Percentiles rank a stretch among this genome's conserved stretches.
These are phyloP conservation scores for Brachyptera putata DNA, from an alignment of 2,888 invertebrate genomes.

Conservation along the genomic window DNA sequence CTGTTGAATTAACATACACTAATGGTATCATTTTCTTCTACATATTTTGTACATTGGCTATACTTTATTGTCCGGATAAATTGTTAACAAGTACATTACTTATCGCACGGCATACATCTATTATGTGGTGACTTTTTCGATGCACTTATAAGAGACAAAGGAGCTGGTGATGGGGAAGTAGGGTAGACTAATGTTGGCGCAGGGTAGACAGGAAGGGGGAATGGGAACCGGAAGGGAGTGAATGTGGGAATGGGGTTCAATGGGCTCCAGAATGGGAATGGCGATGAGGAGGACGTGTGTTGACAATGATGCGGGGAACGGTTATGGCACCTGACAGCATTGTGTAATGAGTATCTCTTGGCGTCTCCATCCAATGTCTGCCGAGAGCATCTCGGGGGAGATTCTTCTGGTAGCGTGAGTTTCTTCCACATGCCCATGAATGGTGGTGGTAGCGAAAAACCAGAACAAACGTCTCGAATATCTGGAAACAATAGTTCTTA, in stretches of 20 bases:
- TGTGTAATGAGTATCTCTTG: slow-evolving; percentile 29
- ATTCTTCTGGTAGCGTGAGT: slow-evolving; percentile 32
- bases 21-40: no score
- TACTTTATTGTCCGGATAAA: no score
- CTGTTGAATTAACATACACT: no score
- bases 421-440: slow-evolving; percentile 33
- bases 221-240: slow-evolving; percentile 30
- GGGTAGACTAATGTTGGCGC: no score
- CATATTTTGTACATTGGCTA: no score
- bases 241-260: slow-evolving; percentile 38
- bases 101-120: no score
- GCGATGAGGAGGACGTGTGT: slow-evolving; percentile 33
- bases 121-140: not conserved
- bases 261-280: slow-evolving; percentile 44
- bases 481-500: slow-evolving; percentile 14
- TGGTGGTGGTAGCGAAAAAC: slow-evolving; percentile 30
- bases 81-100: no score
- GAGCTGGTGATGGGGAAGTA: slow-evolving; percentile 3
- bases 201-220: slow-evolving; percentile 12
- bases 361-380: slow-evolving; percentile 10
- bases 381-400: slow-evolving; percentile 29
- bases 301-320: slow-evolving; percentile 5
- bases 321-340: slow-evolving; percentile 24
- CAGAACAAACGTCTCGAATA: slow-evolving; percentile 32
- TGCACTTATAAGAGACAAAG: not conserved